Evolutionary conservation across 2,113 vertebrate genomes (phyloP), one percentile per base, ranked within the genome.

Genomic region (Mirounga angustirostris): DNA sequence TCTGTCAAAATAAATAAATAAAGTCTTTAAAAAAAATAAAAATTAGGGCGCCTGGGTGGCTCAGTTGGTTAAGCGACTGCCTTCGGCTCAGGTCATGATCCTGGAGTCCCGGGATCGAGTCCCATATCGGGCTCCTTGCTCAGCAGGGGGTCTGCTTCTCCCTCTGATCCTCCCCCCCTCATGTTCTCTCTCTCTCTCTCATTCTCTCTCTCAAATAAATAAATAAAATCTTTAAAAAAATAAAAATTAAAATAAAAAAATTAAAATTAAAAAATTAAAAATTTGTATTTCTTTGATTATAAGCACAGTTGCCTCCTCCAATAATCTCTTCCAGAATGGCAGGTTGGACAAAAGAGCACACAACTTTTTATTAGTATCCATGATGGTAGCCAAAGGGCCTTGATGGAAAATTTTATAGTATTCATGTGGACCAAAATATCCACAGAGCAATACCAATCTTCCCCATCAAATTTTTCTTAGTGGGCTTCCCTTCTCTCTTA

Each of bases 231-330:
- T 84, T 91, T 94, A 56, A 56, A 56, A 56, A 56, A 56, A 56
- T 16, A 56, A 56, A 56, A 56, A 56, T 56, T 46, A 7, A 40
- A 40, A 40, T 40, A 3, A 40, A 40, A 40, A 40, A 40, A 40
- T 40, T 2, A 40, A 40, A 43, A 43, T 43, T 43, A 46, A 46
- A 46, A 46, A 46, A 46, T 88, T 43, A 22, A 22, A 84, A 56
- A 18, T 85, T 4, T 56, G 10, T n/a, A 54, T 86, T 74, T 63
- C n/a, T 86, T 89, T 97, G n/a, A 59, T 89, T 78, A 21, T 85
- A 81, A 85, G 33, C 36, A 76, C 16, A 82, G 74, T 1, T 92
- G 22, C 30, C 56, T 58, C 56, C 46, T 80, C 21, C 4, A 89
- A 54, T 61, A 84, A 36, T 19, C 18, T 61, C 36, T 92, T 81